Conservation (phyloP, 2,797 vertebrate species). For the Melanotaenia boesemani region DNA sequence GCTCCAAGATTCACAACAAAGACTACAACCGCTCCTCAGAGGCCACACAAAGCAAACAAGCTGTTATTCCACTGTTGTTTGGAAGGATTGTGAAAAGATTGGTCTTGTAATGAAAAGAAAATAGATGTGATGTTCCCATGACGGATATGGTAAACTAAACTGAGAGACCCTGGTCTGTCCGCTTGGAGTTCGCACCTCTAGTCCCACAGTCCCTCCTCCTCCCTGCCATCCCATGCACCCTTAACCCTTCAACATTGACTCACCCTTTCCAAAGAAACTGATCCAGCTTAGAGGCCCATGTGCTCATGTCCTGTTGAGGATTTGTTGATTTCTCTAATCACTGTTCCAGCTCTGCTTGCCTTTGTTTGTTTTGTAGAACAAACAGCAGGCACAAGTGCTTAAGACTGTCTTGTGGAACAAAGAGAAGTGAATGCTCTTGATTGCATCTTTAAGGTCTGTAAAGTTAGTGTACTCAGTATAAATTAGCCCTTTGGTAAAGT, state of each 20-base stretch:
- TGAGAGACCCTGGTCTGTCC: slow-evolving; percentile 66
- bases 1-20: slow-evolving; percentile 54
- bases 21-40: slow-evolving; percentile 58
- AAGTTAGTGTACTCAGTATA: slow-evolving; percentile 70
- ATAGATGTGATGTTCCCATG: slow-evolving; percentile 85
- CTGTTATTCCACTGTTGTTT: slow-evolving; percentile 85
- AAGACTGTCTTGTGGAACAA: slow-evolving; percentile 70
- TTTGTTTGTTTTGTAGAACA: slow-evolving; percentile 83
- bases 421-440: slow-evolving; percentile 70
- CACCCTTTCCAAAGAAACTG: slow-evolving; percentile 82
- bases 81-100: slow-evolving; percentile 81
- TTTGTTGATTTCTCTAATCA: slow-evolving; percentile 87
- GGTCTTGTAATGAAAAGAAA: slow-evolving; percentile 87
- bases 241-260: slow-evolving; percentile 74
- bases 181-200: slow-evolving; percentile 82
- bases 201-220: slow-evolving; percentile 48
- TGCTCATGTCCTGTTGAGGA: slow-evolving; percentile 83
- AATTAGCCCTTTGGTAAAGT: slow-evolving; percentile 36
- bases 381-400: slow-evolving; percentile 76
- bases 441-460: slow-evolving; percentile 73
- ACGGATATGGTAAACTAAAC: slow-evolving; percentile 81
- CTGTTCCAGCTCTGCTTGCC: slow-evolving; percentile 75
- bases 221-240: slow-evolving; percentile 34
- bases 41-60: slow-evolving; percentile 81
- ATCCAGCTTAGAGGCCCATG: slow-evolving; percentile 81